Percentiles rank a stretch among this genome's conserved stretches.
Evolutionary conservation across 2,113 vertebrate genomes (phyloP).

Genomic region (Symphodus melops): DNA sequence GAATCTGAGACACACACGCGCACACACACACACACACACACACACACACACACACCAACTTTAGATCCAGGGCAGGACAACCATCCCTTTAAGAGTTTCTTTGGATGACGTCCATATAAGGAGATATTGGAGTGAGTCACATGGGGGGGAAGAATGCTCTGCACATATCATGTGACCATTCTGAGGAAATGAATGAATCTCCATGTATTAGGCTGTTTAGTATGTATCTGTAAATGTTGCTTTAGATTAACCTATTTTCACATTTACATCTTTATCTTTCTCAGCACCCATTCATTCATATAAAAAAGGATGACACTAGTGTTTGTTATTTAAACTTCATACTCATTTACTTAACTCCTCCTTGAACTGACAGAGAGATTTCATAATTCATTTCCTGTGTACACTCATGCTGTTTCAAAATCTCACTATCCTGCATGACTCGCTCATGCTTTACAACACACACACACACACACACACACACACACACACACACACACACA

Average conservation of each 20-base stretch:
- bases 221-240: conserved; percentile 27
- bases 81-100: conserved; percentile 79
- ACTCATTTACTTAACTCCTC: neutral
- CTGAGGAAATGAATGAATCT: conserved; percentile 75
- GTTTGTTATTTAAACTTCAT: neutral
- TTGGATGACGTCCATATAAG: conserved; percentile 82
- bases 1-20: conserved; percentile 10
- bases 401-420: conserved; percentile 41
- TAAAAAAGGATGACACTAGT: neutral
- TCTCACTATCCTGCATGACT: conserved; percentile 26
- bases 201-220: conserved; percentile 59
- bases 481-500: conserved; percentile 31
- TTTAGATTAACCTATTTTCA: conserved; percentile 2
- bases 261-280: neutral
- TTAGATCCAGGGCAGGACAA: conserved; percentile 53
- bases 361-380: neutral
- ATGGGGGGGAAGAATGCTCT: conserved; percentile 74
- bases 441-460: conserved; percentile 45
- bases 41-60: conserved; percentile 38
- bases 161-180: conserved; percentile 71
- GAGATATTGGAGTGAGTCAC: conserved; percentile 76
- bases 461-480: conserved; percentile 46
- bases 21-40: conserved; percentile 33
- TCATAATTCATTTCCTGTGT: conserved; percentile 15
- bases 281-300: neutral